A percentile compares a stretch with the other conserved stretches of the same genome.
These are phyloP conservation scores for Eucidaris tribuloides DNA, from an alignment of 35 echinoderm and acorn worm species.

Conservation along the genomic window DNA sequence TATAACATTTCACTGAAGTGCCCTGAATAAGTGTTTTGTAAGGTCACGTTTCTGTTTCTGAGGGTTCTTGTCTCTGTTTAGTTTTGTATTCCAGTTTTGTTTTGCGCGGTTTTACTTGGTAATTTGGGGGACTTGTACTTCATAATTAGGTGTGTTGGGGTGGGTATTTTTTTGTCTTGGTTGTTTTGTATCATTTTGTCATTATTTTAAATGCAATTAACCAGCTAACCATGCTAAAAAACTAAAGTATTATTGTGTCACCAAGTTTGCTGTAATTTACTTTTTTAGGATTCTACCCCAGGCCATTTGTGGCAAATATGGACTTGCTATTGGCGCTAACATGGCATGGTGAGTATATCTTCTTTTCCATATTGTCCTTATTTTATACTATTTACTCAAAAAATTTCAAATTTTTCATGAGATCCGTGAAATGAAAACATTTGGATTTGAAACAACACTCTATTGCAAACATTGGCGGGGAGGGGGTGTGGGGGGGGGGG, in stretches of 20 bases:
- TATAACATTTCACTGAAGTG: no score
- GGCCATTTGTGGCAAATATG: slow-evolving; percentile 55
- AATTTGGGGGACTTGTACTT: neutral
- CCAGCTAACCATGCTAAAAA: neutral
- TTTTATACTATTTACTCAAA: neutral
- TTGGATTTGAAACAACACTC: no score
- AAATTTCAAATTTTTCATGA: neutral
- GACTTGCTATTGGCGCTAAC: slow-evolving; percentile 64
- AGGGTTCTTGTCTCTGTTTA: no score
- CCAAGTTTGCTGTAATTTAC: neutral
- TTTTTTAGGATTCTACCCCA: slow-evolving; percentile 61
- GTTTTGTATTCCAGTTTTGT: no score
- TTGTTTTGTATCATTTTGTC: neutral
- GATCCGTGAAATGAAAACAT: neutral
- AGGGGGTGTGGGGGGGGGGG: neutral
- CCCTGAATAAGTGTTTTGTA: no score
- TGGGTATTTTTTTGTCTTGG: neutral
- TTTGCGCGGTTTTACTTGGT: neutral
- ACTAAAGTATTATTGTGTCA: neutral
- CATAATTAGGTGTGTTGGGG: no score
- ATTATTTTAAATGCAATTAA: neutral
- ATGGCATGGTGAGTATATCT: slow-evolving; percentile 48
- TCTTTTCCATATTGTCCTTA: neutral
- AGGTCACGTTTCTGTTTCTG: no score
- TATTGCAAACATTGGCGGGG: neutral